Percentiles rank a stretch among this genome's conserved stretches.
These are phyloP conservation scores for Alces alces DNA, from an alignment of 2,113 vertebrate genomes.

Conservation along the genomic window DNA sequence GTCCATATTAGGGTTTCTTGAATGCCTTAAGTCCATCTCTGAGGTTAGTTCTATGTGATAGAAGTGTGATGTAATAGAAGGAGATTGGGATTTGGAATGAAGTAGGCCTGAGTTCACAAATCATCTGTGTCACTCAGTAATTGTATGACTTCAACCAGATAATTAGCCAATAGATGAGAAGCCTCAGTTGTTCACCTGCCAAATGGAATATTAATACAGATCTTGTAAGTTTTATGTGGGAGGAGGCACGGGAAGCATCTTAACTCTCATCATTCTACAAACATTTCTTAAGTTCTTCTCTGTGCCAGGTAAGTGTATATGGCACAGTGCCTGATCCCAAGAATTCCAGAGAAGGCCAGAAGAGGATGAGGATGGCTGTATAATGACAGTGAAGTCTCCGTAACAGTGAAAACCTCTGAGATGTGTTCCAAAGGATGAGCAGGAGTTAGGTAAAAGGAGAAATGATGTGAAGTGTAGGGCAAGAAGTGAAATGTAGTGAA, in stretches of 20 bases:
- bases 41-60: background rate
- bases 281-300: background rate
- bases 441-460: background rate
- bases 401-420: background rate
- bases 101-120: background rate
- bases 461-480: background rate
- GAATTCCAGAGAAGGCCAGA: background rate
- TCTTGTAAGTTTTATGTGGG: background rate
- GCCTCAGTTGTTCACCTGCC: background rate
- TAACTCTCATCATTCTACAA: background rate
- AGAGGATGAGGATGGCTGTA: background rate
- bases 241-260: background rate
- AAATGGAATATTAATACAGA: background rate
- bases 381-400: background rate
- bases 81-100: background rate
- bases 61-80: background rate
- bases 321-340: background rate
- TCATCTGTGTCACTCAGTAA: background rate
- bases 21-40: background rate
- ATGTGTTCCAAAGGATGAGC: background rate
- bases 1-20: background rate
- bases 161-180: background rate
- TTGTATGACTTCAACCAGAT: background rate
- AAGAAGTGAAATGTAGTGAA: background rate
- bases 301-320: background rate